These are phyloP conservation scores for Trisateles emortualis DNA, from an alignment of 2,888 invertebrate species.

Conservation along the genomic window DNA sequence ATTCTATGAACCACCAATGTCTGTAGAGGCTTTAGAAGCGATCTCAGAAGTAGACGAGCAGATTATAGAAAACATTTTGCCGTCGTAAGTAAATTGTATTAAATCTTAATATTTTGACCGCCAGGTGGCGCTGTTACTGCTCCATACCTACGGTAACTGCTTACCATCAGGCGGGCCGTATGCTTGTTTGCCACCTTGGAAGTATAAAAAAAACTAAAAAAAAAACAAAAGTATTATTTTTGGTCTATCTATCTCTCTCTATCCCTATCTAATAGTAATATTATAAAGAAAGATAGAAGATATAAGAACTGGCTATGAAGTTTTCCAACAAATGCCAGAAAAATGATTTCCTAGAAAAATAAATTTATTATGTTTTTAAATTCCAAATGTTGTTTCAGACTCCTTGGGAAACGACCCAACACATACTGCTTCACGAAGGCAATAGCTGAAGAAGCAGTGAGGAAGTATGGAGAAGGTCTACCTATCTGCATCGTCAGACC, in stretches of 20 bases:
- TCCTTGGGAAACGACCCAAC: constrained; percentile 93
- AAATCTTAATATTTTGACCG: too few species aligned
- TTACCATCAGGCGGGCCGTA: too few species aligned
- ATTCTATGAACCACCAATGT: constrained; percentile 88
- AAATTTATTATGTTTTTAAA: not conserved
- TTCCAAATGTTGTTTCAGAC: constrained; percentile 65
- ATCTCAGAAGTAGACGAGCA: constrained; percentile 71
- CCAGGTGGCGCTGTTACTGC: too few species aligned
- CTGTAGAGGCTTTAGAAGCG: constrained; percentile 84
- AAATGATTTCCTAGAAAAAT: too few species aligned
- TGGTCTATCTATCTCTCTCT: too few species aligned
- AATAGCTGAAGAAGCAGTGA: constrained; percentile 92
- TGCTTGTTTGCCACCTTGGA: too few species aligned
- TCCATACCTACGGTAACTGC: too few species aligned
- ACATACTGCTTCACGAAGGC: constrained; percentile 97
- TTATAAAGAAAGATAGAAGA: too few species aligned
- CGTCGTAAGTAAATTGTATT: constrained; percentile 69
- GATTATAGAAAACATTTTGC: constrained; percentile 68
- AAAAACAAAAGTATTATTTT: not conserved
- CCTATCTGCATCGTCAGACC: constrained; percentile 95
- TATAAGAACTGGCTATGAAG: too few species aligned
- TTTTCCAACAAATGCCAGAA: too few species aligned
- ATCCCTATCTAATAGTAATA: too few species aligned
- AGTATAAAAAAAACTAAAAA: too few species aligned
- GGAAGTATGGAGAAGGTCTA: constrained; percentile 89